Base-by-base conservation (phyloP, 2,888 invertebrate species). In the Drosophila infuscata region DNA sequence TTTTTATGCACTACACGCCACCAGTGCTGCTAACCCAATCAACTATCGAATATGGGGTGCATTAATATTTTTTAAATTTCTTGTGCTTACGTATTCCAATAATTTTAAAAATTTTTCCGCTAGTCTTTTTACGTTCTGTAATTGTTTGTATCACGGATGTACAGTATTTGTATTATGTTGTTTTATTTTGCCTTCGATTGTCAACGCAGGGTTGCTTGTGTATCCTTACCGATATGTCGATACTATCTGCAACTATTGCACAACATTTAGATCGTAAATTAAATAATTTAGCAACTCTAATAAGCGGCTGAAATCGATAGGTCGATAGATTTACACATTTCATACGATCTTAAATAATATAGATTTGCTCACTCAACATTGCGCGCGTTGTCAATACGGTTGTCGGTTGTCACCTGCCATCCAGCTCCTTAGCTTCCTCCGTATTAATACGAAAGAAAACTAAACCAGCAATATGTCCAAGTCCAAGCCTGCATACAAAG, bases 401-500 rank as follows among this genome's bases (percentile, higher is more conserved):
- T 59, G 89, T 85, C 29, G 58, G 52, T 15, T 4, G 2, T 3
- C 25, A 25, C 15, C 2, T 8, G 25, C 3, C 25, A 15, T 46
- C 46, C 25, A 57, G 56, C 68, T 38, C 63, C 54, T 59, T 51
- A 4, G 15, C 20, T 25, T 29, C 0, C 36, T 7, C 29, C 29
- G n/a, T 29, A 2, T 12, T 12, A 29, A 11, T 3, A 38, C 56
- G n/a, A 48, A 59, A 36, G 54, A 52, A 33, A n/a, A 30, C 33
- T 43, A 30, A 75, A 58, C 78, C 58, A 51, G 33, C 70, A 73
- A 78, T 17, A 76, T 92, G 92, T 84, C 38, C 12, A 56, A 46
- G 25, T 46, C 92, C 61, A 93, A 93, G 76, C 91, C 92, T 75
- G 81, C 88, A 63, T 92, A 91, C 79, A 92, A 92, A 92, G 93